Percentiles rank a stretch among this genome's conserved stretches.
Conservation (phyloP, 2,888 invertebrate genomes). For the Mythimna loreyi region DNA sequence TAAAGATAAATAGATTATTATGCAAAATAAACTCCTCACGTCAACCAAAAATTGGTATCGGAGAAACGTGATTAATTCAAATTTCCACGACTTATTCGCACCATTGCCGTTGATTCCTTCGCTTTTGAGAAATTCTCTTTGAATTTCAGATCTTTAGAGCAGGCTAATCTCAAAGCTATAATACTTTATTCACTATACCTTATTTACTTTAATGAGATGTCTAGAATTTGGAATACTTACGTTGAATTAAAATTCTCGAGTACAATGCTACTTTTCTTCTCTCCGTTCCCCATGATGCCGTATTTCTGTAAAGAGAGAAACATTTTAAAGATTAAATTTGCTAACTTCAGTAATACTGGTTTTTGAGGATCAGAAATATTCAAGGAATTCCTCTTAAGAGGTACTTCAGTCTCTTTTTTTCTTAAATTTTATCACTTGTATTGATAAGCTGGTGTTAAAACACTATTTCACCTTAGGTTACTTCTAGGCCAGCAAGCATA, state of each 20-base stretch:
- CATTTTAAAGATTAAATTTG: slow-evolving; percentile 14
- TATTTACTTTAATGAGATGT: slow-evolving; percentile 6
- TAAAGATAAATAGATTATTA: too few relatives aligned
- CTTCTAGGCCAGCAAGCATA: too few relatives aligned
- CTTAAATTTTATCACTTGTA: background rate
- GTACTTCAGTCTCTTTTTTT: too few relatives aligned
- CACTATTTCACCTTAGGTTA: too few relatives aligned
- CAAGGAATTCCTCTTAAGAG: too few relatives aligned
- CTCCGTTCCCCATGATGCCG: slow-evolving; percentile 79
- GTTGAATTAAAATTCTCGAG: slow-evolving; percentile 86
- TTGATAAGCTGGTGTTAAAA: too few relatives aligned
- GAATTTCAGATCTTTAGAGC: slow-evolving; percentile 4
- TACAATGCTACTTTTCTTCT: slow-evolving; percentile 82
- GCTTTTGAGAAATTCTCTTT: background rate
- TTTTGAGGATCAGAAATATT: background rate
- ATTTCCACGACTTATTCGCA: background rate
- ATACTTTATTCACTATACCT: background rate
- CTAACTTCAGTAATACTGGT: background rate
- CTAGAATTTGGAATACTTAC: slow-evolving; percentile 71
- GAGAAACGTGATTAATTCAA: background rate
- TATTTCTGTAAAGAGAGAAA: slow-evolving; percentile 72
- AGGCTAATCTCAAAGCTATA: background rate
- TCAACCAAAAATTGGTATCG: too few relatives aligned
- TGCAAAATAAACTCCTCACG: too few relatives aligned
- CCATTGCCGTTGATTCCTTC: background rate